Evolutionary conservation across 2,113 vertebrate genomes (phyloP).

Genomic region (Perca schrenkii): DNA sequence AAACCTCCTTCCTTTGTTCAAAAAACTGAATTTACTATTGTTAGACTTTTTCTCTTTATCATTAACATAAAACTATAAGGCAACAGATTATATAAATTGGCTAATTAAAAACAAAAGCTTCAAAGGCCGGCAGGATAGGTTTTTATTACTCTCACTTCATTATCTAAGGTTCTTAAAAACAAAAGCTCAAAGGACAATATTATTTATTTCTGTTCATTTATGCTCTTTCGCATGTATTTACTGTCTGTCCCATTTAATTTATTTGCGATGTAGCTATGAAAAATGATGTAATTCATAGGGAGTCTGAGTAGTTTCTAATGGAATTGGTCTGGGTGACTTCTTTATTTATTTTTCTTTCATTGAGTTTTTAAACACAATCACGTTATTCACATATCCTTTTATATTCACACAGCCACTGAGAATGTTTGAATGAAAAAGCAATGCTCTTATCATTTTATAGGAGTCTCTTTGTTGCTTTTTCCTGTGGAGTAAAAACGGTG

Average conservation of each 20-base stretch:
- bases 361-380: conserved; percentile 45
- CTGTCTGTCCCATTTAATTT: conserved; percentile 22
- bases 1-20: conserved; percentile 27
- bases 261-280: conserved; percentile 1
- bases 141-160: conserved; percentile 24
- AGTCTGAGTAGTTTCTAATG: conserved; percentile 29
- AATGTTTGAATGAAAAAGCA: conserved; percentile 67
- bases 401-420: conserved; percentile 40
- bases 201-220: conserved; percentile 23
- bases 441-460: conserved; percentile 72
- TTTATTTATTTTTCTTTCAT: conserved; percentile 3
- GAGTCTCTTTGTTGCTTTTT: conserved; percentile 45
- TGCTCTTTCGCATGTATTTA: conserved; percentile 11
- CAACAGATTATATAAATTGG: conserved; percentile 20
- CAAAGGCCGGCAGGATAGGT: conserved; percentile 14
- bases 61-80: neutral
- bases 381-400: conserved; percentile 45
- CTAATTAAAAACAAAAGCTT: conserved; percentile 36
- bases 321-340: conserved; percentile 23
- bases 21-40: conserved; percentile 26
- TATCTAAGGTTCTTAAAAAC: conserved; percentile 27
- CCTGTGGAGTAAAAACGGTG: conserved; percentile 21
- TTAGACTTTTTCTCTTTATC: conserved; percentile 3
- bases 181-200: conserved; percentile 14
- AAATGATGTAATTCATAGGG: conserved; percentile 38